These are phyloP conservation scores for Scaeva pyrastri DNA, from an alignment of 2,888 invertebrate species.

Conservation along the genomic window DNA sequence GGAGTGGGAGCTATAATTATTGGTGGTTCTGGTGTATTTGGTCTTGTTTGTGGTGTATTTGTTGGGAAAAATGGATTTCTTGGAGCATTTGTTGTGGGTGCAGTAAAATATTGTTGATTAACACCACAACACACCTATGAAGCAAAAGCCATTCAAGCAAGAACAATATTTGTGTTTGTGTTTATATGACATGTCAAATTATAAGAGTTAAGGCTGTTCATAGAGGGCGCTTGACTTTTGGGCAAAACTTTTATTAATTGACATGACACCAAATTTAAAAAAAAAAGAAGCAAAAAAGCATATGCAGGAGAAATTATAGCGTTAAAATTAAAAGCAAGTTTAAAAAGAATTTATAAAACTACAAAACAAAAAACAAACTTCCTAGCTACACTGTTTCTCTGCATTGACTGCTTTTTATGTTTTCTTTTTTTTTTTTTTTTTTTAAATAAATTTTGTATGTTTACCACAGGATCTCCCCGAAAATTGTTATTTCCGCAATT, in stretches of 20 bases:
- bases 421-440: neutral
- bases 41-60: constrained; percentile 26
- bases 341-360: neutral
- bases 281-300: neutral
- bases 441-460: neutral
- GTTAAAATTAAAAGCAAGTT: neutral
- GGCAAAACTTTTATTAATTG: too few species aligned
- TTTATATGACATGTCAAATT: too few species aligned
- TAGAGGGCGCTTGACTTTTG: too few species aligned
- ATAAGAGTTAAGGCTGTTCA: too few species aligned
- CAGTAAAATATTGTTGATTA: constrained; percentile 48
- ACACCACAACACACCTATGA: constrained; percentile 80
- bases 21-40: constrained; percentile 10
- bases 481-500: constrained; percentile 80
- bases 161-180: neutral
- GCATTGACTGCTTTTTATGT: constrained; percentile 20
- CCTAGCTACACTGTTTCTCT: constrained; percentile 26
- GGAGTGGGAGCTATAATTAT: constrained; percentile 49
- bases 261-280: neutral
- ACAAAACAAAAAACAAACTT: neutral
- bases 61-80: constrained; percentile 60
- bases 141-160: constrained; percentile 46
- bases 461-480: constrained; percentile 82
- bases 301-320: constrained; percentile 40
- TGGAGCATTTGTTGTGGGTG: constrained; percentile 31